Evolutionary conservation across 2,888 invertebrate species (phyloP).

Genomic region (Nezara viridula): DNA sequence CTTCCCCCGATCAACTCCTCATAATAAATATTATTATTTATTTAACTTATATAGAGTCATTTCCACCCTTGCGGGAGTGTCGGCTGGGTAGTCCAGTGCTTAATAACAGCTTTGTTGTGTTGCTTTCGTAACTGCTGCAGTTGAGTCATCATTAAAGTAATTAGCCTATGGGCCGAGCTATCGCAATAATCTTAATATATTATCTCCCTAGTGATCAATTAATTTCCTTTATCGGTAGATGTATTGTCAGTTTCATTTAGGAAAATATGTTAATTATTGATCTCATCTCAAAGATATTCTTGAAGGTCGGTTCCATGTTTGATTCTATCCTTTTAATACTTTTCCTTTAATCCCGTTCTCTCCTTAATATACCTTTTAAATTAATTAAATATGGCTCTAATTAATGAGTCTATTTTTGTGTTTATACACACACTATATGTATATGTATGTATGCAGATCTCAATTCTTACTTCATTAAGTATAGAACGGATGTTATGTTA

Average conservation of each 20-base stretch:
- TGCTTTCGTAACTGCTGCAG: background rate
- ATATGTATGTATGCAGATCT: no score
- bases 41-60: background rate
- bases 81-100: background rate
- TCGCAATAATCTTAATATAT: background rate
- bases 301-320: background rate
- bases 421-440: no score
- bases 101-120: background rate
- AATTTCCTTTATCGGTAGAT: background rate
- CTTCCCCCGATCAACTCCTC: no score
- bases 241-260: background rate
- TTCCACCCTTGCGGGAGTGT: background rate
- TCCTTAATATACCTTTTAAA: no score
- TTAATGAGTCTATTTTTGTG: no score
- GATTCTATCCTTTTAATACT: background rate
- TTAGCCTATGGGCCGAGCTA: background rate
- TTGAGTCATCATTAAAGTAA: background rate
- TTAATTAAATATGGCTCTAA: no score
- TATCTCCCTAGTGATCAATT: background rate
- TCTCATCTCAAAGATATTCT: background rate
- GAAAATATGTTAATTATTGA: background rate
- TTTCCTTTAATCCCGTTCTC: no score
- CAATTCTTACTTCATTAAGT: no score
- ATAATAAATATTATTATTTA: background rate
- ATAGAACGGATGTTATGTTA: no score